Evolutionary conservation across 2,888 invertebrate species (phyloP).

Genomic region (Heliconius erato): DNA sequence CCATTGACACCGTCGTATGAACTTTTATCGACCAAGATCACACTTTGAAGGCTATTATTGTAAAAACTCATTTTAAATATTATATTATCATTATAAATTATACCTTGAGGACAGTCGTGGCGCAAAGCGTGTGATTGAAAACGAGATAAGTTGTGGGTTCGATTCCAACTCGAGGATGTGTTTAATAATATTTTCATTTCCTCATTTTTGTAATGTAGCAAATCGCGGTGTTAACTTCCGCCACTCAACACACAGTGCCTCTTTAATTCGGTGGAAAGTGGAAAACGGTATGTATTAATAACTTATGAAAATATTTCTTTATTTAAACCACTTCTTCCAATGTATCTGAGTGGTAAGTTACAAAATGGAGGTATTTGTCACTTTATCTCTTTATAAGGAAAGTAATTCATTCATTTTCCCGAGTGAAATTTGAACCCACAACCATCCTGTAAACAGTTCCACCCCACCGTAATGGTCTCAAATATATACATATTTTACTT

Average conservation of each 20-base stretch:
- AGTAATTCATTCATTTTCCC: no score
- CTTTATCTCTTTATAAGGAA: no score
- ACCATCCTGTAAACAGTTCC: no score
- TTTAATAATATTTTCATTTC: no score
- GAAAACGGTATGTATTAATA: background rate
- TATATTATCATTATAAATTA: background rate
- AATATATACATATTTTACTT: background rate
- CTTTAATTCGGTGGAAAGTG: background rate
- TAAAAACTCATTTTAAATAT: slow-evolving; percentile 24
- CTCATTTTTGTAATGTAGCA: no score
- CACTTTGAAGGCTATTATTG: slow-evolving; percentile 4
- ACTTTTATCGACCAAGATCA: slow-evolving; percentile 29
- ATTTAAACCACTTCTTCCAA: no score
- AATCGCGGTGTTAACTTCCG: no score
- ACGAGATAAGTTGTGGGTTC: background rate
- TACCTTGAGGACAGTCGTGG: background rate
- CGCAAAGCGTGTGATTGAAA: background rate
- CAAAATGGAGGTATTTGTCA: no score
- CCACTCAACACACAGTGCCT: background rate
- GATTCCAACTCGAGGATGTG: background rate
- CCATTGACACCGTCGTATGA: slow-evolving; percentile 21
- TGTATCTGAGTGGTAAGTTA: no score
- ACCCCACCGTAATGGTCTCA: no score
- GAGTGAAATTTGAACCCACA: no score
- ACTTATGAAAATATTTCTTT: no score